Conservation (phyloP, 2,888 invertebrate genomes). For the Ophioninae sp. region DNA sequence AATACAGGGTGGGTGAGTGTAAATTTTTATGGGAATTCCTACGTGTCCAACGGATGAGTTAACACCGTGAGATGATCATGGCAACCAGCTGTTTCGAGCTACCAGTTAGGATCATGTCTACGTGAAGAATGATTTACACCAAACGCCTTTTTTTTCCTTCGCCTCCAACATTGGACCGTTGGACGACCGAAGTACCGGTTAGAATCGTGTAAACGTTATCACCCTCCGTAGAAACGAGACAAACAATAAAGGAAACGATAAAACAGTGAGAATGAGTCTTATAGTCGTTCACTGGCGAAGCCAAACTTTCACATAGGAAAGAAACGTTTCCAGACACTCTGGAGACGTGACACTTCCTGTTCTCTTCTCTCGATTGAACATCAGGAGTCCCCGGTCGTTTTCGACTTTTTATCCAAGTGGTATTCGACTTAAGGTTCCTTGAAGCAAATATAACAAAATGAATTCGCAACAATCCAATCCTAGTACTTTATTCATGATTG, state of each 20-base stretch:
- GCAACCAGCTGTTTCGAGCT: conserved; percentile 16
- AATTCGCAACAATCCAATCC: background rate
- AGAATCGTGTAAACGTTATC: conserved; percentile 21
- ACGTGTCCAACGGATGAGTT: conserved; percentile 15
- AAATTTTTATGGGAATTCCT: conserved; percentile 20
- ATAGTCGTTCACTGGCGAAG: background rate
- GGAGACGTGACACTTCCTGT: background rate
- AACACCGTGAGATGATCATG: conserved; percentile 27
- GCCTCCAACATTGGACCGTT: conserved; percentile 3
- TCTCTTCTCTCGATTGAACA: conserved; percentile 19
- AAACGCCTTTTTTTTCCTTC: conserved; percentile 13
- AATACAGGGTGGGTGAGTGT: background rate
- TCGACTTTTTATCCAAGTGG: conserved; percentile 10
- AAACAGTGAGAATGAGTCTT: conserved; percentile 13
- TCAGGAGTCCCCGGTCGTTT: conserved; percentile 3
- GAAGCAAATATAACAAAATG: too few relatives aligned
- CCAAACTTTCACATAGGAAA: background rate
- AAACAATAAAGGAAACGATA: conserved; percentile 13
- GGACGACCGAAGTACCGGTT: background rate
- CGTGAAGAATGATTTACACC: conserved; percentile 44
- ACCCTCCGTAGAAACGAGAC: conserved; percentile 8
- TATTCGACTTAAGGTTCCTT: too few relatives aligned
- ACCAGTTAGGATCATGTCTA: conserved; percentile 27
- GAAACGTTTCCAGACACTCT: background rate
- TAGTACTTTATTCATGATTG: too few relatives aligned